Percentiles rank a stretch among this genome's conserved stretches.
These are phyloP conservation scores for Hanleya hanleyi DNA, from an alignment of 2,888 invertebrate species.

Conservation along the genomic window DNA sequence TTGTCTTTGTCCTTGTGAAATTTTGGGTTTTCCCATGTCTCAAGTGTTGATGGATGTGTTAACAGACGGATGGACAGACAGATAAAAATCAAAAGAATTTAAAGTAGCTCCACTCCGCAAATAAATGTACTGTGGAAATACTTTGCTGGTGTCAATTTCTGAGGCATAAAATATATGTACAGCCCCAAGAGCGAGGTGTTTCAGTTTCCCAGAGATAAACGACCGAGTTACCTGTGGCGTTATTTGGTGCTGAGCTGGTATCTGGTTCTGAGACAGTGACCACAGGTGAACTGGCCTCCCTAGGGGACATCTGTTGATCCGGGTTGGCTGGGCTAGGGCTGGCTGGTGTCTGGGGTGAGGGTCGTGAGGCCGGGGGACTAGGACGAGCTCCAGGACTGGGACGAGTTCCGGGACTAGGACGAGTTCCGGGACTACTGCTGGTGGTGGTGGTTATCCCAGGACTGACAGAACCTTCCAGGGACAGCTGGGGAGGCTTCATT, in stretches of 20 bases:
- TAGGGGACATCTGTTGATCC: conserved; percentile 49
- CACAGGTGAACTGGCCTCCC: conserved; percentile 57
- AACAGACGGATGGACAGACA: too few species aligned
- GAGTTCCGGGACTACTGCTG: not conserved
- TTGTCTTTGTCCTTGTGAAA: too few species aligned
- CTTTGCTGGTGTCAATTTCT: conserved; percentile 20
- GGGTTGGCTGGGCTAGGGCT: conserved; percentile 46
- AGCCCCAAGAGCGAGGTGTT: not conserved
- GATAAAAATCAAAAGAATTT: too few species aligned
- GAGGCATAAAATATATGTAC: not conserved
- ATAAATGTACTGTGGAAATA: not conserved
- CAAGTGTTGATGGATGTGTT: too few species aligned
- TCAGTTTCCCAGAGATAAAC: too few species aligned
- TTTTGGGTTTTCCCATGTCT: too few species aligned
- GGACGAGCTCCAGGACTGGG: not conserved
- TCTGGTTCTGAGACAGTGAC: conserved; percentile 75
- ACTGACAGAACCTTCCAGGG: not conserved
- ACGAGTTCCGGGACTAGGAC: not conserved
- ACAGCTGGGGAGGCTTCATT: conserved; percentile 37
- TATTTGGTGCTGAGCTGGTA: conserved; percentile 71
- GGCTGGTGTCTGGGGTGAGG: conserved; percentile 6
- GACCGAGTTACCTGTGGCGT: conserved; percentile 54
- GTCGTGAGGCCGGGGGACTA: not conserved
- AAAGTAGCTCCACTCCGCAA: too few species aligned
- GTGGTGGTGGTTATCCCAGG: not conserved